phyloP scores from a whole-genome alignment of 2,113 vertebrate genomes.

The Benitochromis conjunctus region DNA sequence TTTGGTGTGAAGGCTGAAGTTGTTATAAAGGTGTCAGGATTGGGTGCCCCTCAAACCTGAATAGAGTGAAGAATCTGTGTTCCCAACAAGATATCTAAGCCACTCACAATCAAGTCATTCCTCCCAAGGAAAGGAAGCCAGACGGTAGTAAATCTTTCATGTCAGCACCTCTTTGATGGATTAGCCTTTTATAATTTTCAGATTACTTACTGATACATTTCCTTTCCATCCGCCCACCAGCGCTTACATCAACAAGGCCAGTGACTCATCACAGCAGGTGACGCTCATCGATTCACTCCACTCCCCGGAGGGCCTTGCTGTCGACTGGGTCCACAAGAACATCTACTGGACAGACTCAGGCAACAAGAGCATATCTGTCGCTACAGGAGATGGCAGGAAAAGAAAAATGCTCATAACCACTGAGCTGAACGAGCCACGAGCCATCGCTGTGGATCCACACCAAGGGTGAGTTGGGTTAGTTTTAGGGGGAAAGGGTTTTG shows the following conservation, averaged over 20 bases:
- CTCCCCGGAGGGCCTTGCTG: conserved; percentile 91
- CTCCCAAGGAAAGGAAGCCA: background rate
- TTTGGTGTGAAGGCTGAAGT: background rate
- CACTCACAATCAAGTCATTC: background rate
- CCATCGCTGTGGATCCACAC: conserved; percentile 91
- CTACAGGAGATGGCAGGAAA: conserved; percentile 85
- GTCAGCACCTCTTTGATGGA: background rate
- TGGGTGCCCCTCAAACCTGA: conserved; percentile 29
- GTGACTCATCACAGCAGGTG: conserved; percentile 83
- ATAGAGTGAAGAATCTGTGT: conserved; percentile 1
- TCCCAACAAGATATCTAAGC: background rate
- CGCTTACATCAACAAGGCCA: conserved; percentile 93
- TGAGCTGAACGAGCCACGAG: conserved; percentile 88
- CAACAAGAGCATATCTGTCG: conserved; percentile 94
- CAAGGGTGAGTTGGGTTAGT: conserved; percentile 78
- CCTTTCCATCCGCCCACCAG: conserved; percentile 57
- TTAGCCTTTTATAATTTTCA: background rate
- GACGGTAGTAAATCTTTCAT: background rate
- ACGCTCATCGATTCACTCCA: conserved; percentile 87
- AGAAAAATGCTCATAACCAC: conserved; percentile 85
- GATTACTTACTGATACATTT: background rate
- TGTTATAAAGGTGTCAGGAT: conserved; percentile 25
- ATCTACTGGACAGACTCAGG: conserved; percentile 99
- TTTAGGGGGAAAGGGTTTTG: background rate
- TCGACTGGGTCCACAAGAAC: conserved; percentile 97